Conservation (phyloP, 2,797 vertebrate genomes). For the Microctenopoma steveboyesi region DNA sequence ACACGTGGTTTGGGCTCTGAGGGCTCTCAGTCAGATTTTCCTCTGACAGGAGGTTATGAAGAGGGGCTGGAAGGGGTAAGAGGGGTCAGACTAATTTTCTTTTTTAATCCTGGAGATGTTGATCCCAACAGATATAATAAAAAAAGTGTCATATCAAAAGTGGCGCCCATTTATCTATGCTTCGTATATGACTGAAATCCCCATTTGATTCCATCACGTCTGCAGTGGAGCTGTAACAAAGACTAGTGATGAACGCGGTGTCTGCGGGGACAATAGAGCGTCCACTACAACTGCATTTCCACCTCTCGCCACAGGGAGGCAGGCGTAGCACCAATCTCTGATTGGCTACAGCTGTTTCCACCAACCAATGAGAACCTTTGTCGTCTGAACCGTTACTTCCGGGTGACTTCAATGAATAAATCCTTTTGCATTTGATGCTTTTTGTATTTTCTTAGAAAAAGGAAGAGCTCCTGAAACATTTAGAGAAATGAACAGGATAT, state of each 20-base stretch:
- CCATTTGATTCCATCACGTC: neutral
- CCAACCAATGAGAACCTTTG: slow-evolving; percentile 56
- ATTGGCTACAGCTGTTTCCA: slow-evolving; percentile 61
- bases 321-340: neutral
- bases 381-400: slow-evolving; percentile 65
- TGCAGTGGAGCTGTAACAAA: slow-evolving; percentile 58
- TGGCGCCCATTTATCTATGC: neutral
- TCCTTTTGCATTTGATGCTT: slow-evolving; percentile 35
- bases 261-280: slow-evolving; percentile 62
- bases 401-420: slow-evolving; percentile 61
- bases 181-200: neutral
- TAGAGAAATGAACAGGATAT: slow-evolving; percentile 92
- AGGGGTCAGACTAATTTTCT: no score
- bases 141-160: neutral
- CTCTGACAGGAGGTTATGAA: no score
- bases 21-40: no score
- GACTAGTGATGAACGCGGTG: slow-evolving; percentile 10
- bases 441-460: slow-evolving; percentile 27
- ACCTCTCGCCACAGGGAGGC: slow-evolving; percentile 35
- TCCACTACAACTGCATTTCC: slow-evolving; percentile 15
- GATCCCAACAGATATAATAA: neutral
- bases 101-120: no score
- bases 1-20: neutral
- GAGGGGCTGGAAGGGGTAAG: no score
- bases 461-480: neutral